phyloP scores from a whole-genome alignment of 2,888 invertebrate genomes.

The Chirona hameri region DNA sequence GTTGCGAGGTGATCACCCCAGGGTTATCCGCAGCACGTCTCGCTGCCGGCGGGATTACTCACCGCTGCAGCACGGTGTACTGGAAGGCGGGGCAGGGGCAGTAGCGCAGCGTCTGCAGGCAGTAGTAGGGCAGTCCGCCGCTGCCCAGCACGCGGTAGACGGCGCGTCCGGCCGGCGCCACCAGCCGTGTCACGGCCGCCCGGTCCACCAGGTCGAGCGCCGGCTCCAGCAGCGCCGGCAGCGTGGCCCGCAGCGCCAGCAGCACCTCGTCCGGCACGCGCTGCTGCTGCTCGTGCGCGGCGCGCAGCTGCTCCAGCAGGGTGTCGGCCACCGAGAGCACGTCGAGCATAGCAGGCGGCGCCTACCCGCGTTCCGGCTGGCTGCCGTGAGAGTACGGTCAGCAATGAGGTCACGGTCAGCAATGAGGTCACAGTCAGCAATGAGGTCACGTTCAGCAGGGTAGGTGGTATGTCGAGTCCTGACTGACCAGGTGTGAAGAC shows the following conservation, averaged over 20 bases:
- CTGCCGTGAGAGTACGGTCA: too few species aligned
- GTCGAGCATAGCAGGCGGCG: constrained; percentile 6
- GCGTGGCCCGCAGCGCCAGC: not conserved
- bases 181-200: not conserved
- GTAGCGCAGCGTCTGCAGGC: not conserved
- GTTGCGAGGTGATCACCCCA: too few species aligned
- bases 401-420: too few species aligned
- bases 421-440: too few species aligned
- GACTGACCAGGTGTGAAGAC: too few species aligned
- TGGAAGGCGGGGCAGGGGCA: constrained; percentile 10
- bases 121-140: not conserved
- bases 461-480: too few species aligned
- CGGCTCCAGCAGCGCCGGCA: not conserved
- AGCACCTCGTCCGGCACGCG: not conserved
- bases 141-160: constrained; percentile 25
- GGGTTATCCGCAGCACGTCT: too few species aligned
- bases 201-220: constrained; percentile 9
- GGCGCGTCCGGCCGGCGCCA: not conserved
- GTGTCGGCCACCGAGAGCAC: not conserved
- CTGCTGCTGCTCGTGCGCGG: not conserved
- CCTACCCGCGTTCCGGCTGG: too few species aligned
- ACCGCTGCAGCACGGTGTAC: not conserved
- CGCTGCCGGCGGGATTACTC: too few species aligned
- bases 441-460: too few species aligned
- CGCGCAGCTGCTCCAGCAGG: constrained; percentile 2